A percentile compares a stretch with the other conserved stretches of the same genome.
Evolutionary conservation across 2,888 invertebrate genomes (phyloP).

Genomic region (Apotomis capreana): DNA sequence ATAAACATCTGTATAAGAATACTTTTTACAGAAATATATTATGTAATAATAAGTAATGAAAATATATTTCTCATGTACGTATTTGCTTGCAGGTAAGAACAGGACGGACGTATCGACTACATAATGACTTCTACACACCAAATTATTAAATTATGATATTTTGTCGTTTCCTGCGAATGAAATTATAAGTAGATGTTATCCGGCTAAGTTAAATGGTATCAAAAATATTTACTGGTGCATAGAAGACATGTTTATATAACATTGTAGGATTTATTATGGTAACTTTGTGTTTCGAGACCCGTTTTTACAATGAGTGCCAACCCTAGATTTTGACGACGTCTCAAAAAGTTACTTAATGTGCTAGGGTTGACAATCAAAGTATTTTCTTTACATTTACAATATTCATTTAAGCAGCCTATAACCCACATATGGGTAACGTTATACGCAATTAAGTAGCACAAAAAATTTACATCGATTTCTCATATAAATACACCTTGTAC

Average conservation of each 20-base stretch:
- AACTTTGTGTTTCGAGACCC: conserved; percentile 80
- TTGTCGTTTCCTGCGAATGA: conserved; percentile 10
- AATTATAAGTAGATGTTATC: conserved; percentile 1
- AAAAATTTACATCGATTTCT: conserved; percentile 57
- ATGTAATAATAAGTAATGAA: conserved; percentile 50
- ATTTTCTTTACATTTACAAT: conserved; percentile 52
- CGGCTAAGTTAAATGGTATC: background rate
- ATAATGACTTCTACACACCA: conserved; percentile 61
- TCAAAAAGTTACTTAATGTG: conserved; percentile 4
- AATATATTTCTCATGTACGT: conserved; percentile 48
- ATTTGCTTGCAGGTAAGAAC: conserved; percentile 56
- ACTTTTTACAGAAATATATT: conserved; percentile 43
- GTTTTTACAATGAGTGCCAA: conserved; percentile 64
- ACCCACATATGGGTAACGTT: conserved; percentile 68
- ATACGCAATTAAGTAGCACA: conserved; percentile 66
- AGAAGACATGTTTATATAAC: conserved; percentile 52
- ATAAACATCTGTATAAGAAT: conserved; percentile 47
- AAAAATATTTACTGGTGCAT: conserved; percentile 13
- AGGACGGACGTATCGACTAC: conserved; percentile 63
- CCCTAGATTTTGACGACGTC: conserved; percentile 50
- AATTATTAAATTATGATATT: conserved; percentile 32
- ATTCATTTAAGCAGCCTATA: conserved; percentile 66
- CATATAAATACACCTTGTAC: conserved; percentile 72
- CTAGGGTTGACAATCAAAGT: conserved; percentile 59
- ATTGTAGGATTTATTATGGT: conserved; percentile 76